Conservation (phyloP, 2,797 vertebrate species). For the Champsocephalus esox region DNA sequence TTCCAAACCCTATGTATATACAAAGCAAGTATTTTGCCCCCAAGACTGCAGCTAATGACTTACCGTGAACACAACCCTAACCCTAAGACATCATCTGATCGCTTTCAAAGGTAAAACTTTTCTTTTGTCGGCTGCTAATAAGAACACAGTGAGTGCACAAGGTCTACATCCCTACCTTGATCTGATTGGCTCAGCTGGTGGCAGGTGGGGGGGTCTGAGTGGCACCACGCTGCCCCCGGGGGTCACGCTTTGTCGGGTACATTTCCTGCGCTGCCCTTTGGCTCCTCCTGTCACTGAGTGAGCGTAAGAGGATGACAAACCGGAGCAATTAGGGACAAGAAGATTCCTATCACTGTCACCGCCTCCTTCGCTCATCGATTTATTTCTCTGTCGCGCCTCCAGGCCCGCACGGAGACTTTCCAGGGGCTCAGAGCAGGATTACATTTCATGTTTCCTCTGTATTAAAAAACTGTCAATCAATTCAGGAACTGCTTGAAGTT, state of each 20-base stretch:
- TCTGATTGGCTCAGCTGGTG: conserved; percentile 18
- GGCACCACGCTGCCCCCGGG: conserved; percentile 11
- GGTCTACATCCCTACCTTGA: conserved; percentile 7
- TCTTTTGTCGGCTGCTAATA: background rate
- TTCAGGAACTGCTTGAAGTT: background rate
- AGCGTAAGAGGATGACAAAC: conserved; percentile 9
- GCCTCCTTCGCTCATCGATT: background rate
- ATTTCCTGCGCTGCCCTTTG: conserved; percentile 38
- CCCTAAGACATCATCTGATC: background rate
- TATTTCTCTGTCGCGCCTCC: background rate
- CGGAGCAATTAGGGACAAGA: conserved; percentile 30
- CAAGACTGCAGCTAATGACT: no score
- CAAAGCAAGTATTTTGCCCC: no score
- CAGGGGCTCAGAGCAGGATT: conserved; percentile 9
- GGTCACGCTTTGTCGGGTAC: conserved; percentile 28
- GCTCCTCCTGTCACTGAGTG: conserved; percentile 29
- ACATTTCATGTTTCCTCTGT: background rate
- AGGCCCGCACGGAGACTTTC: background rate
- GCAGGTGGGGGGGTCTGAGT: conserved; percentile 15
- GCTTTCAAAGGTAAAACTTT: conserved; percentile 7
- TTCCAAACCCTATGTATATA: no score
- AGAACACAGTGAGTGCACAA: background rate
- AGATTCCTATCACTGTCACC: background rate
- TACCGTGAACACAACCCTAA: background rate
- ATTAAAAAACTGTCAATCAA: conserved; percentile 27